Conservation (phyloP, 2,797 vertebrate genomes). For the Galaxias olidus region DNA sequence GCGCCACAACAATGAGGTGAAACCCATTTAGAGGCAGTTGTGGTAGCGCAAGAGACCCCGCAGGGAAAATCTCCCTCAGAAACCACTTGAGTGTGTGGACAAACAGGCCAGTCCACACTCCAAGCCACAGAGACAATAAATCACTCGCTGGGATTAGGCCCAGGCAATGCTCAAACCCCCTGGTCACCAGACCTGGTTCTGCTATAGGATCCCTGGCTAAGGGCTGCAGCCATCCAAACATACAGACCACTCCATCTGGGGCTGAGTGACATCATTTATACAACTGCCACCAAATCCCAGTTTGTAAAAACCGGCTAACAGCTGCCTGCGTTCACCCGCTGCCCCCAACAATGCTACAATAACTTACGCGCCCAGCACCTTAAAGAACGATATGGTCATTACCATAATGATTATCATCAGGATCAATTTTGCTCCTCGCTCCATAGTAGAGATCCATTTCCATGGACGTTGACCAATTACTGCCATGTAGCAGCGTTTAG, state of each 20-base stretch:
- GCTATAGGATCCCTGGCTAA: not conserved
- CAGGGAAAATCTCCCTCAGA: constrained; percentile 36
- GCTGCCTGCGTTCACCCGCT: constrained; percentile 46
- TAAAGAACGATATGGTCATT: constrained; percentile 14
- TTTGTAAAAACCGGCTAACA: constrained; percentile 49
- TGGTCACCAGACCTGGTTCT: constrained; percentile 54
- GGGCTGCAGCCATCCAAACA: constrained; percentile 43
- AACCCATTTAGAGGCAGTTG: constrained; percentile 38
- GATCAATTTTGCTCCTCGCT: constrained; percentile 31
- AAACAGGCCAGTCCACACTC: constrained; percentile 47
- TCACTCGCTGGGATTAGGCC: constrained; percentile 39
- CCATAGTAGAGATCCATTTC: constrained; percentile 50
- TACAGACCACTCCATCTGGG: constrained; percentile 47
- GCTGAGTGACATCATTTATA: constrained; percentile 61
- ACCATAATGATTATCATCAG: constrained; percentile 40
- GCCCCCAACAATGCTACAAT: constrained; percentile 8
- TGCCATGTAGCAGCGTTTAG: constrained; percentile 47
- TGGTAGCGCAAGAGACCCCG: constrained; percentile 31
- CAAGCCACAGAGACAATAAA: constrained; percentile 53
- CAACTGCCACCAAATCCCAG: constrained; percentile 64
- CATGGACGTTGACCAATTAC: constrained; percentile 36
- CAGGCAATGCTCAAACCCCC: constrained; percentile 32
- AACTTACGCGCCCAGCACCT: not conserved
- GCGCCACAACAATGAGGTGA: constrained; percentile 44
- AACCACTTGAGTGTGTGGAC: constrained; percentile 48